phyloP scores from a whole-genome alignment of 2,113 vertebrate genomes.

The Phrynocephalus versicolor region DNA sequence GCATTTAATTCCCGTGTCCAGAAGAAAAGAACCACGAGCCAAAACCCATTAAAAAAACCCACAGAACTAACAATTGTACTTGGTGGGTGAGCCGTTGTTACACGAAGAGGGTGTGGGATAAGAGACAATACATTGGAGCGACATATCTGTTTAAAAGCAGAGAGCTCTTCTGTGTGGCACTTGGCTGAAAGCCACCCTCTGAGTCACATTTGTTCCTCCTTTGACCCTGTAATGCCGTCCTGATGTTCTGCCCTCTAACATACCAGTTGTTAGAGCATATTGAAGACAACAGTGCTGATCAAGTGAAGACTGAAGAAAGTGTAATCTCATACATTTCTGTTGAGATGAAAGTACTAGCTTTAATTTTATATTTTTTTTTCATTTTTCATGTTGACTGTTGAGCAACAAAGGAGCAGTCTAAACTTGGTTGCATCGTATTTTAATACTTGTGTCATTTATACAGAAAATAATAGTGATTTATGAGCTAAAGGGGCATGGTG shows the following conservation, averaged over 20 bases:
- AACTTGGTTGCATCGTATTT: too few relatives aligned
- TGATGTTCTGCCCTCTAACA: fast-evolving
- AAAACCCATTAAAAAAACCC: slow-evolving; percentile 16
- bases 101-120: neutral
- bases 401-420: too few relatives aligned
- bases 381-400: too few relatives aligned
- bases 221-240: neutral
- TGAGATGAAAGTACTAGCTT: too few relatives aligned
- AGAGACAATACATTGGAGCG: neutral
- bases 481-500: too few relatives aligned
- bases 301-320: neutral
- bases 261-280: neutral
- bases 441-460: too few relatives aligned
- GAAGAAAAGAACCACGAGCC: neutral
- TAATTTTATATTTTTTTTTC: too few relatives aligned
- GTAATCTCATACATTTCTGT: too few relatives aligned
- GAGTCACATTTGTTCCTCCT: slow-evolving; percentile 11
- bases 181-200: slow-evolving; percentile 23
- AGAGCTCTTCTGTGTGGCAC: neutral
- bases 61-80: neutral
- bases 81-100: neutral
- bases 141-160: slow-evolving; percentile 3
- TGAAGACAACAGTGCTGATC: neutral
- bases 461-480: too few relatives aligned
- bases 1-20: neutral